A percentile compares a stretch with the other conserved stretches of the same genome.
Evolutionary conservation across 2,113 vertebrate species (phyloP).

Genomic region (Falcunculus frontatus): DNA sequence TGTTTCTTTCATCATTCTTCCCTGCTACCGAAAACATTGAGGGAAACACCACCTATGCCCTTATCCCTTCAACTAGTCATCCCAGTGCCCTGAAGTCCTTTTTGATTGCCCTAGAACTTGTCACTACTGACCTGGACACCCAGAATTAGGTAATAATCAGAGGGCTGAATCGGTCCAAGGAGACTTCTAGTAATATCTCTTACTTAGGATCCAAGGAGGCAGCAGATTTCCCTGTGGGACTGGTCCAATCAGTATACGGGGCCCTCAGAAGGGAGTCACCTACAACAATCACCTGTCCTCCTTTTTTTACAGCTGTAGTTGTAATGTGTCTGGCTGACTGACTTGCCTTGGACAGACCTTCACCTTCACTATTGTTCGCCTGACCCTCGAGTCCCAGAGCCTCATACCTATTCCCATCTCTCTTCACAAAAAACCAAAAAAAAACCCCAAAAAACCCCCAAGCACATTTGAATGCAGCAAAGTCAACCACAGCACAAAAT

Average conservation of each 20-base stretch:
- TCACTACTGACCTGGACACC: neutral
- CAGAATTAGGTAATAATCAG: neutral
- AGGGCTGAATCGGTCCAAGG: neutral
- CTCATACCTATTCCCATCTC: neutral
- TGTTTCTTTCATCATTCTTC: neutral
- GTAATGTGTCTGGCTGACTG: neutral
- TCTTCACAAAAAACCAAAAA: neutral
- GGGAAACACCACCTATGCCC: neutral
- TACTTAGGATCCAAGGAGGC: neutral
- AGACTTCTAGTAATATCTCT: neutral
- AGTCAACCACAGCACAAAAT: neutral
- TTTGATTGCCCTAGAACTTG: neutral
- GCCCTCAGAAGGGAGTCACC: neutral
- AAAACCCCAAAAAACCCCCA: fast-evolving
- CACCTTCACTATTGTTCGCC: neutral
- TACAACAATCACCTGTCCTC: neutral
- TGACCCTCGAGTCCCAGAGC: neutral
- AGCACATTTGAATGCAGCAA: neutral
- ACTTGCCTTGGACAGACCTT: neutral
- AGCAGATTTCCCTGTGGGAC: neutral
- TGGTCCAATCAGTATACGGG: fast-evolving
- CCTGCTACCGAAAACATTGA: neutral
- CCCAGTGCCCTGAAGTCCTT: neutral
- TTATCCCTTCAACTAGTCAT: neutral
- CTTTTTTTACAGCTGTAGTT: neutral